Conservation (phyloP, 2,888 invertebrate genomes). For the Perizoma flavofasciatum region DNA sequence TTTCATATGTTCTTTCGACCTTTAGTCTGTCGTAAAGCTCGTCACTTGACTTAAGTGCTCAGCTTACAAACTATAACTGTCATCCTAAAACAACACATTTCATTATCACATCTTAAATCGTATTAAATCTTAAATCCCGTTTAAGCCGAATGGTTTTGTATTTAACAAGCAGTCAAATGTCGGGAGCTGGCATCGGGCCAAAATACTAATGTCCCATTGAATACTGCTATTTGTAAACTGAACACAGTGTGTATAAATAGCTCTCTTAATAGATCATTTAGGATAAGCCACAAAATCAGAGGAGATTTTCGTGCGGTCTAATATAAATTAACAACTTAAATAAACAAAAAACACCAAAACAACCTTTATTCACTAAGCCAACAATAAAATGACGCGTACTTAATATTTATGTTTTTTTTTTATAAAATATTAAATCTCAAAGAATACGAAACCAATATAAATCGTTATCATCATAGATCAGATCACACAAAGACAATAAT, state of each 20-base stretch:
- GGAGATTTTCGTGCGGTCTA: constrained; percentile 6
- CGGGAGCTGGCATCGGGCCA: constrained; percentile 65
- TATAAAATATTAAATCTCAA: background rate
- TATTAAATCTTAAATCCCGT: constrained; percentile 34
- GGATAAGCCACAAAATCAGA: constrained; percentile 53
- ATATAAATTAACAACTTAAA: background rate
- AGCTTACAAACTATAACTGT: constrained; percentile 25
- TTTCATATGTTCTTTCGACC: no score
- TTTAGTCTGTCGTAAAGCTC: background rate
- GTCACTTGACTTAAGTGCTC: constrained; percentile 16
- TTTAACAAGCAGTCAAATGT: constrained; percentile 64
- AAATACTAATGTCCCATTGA: constrained; percentile 82
- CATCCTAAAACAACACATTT: constrained; percentile 32
- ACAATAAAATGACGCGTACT: no score
- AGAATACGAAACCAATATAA: constrained; percentile 5
- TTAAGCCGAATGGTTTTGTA: constrained; percentile 40
- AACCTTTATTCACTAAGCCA: no score
- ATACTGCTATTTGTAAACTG: constrained; percentile 76
- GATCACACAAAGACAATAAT: constrained; percentile 18
- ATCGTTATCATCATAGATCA: constrained; percentile 17
- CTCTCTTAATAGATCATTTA: constrained; percentile 69
- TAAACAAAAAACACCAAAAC: no score
- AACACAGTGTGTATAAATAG: constrained; percentile 47
- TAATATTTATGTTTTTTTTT: no score
- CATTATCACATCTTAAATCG: constrained; percentile 33